A percentile compares a stretch with the other conserved stretches of the same genome.
Evolutionary conservation across 2,113 vertebrate species (phyloP).

Genomic region (Macrotus californicus): DNA sequence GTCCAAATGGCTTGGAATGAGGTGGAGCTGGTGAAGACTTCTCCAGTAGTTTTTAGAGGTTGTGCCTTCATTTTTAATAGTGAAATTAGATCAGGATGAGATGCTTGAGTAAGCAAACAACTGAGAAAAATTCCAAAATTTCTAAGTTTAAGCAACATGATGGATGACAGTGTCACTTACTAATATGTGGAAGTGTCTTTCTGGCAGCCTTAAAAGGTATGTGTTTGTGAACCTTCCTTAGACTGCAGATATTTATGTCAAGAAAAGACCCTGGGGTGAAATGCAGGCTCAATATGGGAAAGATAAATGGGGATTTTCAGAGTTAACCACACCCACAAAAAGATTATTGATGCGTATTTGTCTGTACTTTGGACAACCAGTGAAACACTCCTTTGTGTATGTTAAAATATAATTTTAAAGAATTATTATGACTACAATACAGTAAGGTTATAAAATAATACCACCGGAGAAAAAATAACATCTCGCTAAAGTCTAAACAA

Average conservation of each 20-base stretch:
- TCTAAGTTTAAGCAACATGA: not conserved
- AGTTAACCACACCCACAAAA: not conserved
- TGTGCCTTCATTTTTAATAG: not conserved
- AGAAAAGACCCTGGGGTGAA: not conserved
- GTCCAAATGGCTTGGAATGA: not conserved
- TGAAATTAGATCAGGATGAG: not conserved
- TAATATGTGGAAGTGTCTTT: not conserved
- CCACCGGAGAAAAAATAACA: not conserved
- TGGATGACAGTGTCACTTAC: not conserved
- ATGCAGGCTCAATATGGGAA: not conserved
- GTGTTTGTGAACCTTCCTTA: not conserved
- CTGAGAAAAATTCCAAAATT: not conserved
- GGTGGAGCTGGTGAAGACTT: not conserved
- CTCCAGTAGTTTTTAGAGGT: not conserved
- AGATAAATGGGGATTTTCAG: not conserved
- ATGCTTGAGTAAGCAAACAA: not conserved
- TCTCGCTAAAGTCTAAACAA: not conserved
- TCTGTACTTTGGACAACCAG: not conserved
- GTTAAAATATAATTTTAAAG: not conserved
- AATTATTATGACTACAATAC: not conserved
- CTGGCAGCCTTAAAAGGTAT: not conserved
- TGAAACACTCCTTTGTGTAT: not conserved
- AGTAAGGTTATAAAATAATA: not conserved
- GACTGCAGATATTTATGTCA: not conserved
- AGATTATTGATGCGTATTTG: not conserved